Conservation (phyloP, 2,797 vertebrate genomes). For the Remorina albescens region DNA sequence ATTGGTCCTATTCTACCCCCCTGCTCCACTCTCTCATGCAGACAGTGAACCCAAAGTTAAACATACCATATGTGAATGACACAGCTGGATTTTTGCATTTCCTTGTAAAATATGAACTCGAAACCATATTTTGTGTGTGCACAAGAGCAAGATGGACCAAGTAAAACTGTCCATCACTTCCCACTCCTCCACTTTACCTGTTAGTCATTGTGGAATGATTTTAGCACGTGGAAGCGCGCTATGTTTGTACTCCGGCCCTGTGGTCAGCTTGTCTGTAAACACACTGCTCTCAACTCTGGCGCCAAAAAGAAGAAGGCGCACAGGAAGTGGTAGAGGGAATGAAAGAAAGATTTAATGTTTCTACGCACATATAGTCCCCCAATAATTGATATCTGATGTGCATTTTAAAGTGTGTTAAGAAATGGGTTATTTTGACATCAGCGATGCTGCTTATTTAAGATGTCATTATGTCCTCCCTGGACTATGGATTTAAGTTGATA, state of each 20-base stretch:
- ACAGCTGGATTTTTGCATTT: slow-evolving; percentile 34
- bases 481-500: slow-evolving; percentile 46
- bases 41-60: slow-evolving; percentile 17
- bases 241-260: slow-evolving; percentile 43
- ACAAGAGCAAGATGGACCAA: slow-evolving; percentile 14
- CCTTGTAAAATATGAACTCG: slow-evolving; percentile 49
- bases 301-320: slow-evolving; percentile 34
- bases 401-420: slow-evolving; percentile 46
- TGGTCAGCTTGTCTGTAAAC: slow-evolving; percentile 60
- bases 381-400: slow-evolving; percentile 70
- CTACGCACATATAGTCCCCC: slow-evolving; percentile 27
- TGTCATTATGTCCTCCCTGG: slow-evolving; percentile 60
- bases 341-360: slow-evolving; percentile 50
- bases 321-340: slow-evolving; percentile 44
- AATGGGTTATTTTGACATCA: slow-evolving; percentile 58
- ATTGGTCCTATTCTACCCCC: slow-evolving; percentile 18
- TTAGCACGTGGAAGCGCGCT: slow-evolving; percentile 54
- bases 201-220: slow-evolving; percentile 62
- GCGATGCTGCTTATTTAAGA: slow-evolving; percentile 61
- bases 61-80: slow-evolving; percentile 20
- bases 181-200: slow-evolving; percentile 50
- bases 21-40: slow-evolving; percentile 4
- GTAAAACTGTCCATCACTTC: slow-evolving; percentile 51
- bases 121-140: slow-evolving; percentile 24
- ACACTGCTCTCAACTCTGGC: slow-evolving; percentile 62